Base-by-base conservation (phyloP, 2,888 invertebrate genomes). In the Euzetes globulus region DNA sequence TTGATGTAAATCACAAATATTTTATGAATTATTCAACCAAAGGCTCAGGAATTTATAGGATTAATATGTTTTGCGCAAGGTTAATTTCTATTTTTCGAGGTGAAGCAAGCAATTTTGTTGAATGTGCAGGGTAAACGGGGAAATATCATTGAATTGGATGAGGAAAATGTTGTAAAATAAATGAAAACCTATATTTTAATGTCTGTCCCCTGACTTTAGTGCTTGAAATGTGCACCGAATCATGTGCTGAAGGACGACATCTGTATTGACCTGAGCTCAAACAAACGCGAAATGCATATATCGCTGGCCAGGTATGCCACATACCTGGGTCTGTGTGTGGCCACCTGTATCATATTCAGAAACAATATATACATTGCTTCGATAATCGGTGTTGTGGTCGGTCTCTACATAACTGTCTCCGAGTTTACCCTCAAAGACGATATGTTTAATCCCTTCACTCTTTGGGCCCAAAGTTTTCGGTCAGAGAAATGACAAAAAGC, bases 321-420 rank as follows among this genome's bases (percentile, higher is more conserved):
- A 6, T 94, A 94, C 81, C 84, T 91, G 60, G 94, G 94, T 3
- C 85, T 94, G 58, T 89, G 92, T 79, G 83, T 92, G 58, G 91
- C 93, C 47, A 91, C 92, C 0, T 91, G 88, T 79, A 93, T 94
- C 74, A 89, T 94, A 80, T 88, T 94, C 72, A 91, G 92, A 79
- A 89, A 88, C 80, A 92, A 91, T 75, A 87, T 89, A 0, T 85
- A 87, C 47, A 84, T 91, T 55, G 93, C 93, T 13, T 88, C 89
- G 74, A 81, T 90, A 70, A 88, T 94, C 72, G 94, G 93, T 1
- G 84, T 90, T 0, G 86, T 89, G 79, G 93, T 94, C 22, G 88
- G 90, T 29, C 82, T 90, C 41, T 94, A 94, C 82, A 93, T 94
- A 79, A 86, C 91, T 0, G 87, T 90, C 9, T 92, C 94, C 0